These are phyloP conservation scores for Sicus ferrugineus DNA, from an alignment of 2,888 invertebrate genomes.

Conservation along the genomic window DNA sequence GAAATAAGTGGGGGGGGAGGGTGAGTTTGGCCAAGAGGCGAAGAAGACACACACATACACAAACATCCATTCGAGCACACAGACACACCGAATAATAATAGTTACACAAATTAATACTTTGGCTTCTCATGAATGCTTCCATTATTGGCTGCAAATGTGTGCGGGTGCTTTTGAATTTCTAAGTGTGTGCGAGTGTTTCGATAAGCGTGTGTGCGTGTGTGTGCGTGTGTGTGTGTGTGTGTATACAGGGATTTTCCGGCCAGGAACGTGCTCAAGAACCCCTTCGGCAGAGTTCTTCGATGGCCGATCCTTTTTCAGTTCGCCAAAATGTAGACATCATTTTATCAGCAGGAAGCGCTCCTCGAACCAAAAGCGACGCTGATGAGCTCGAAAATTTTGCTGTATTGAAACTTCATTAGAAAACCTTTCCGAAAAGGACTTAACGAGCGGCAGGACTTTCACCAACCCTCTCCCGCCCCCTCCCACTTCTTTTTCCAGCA, in stretches of 20 bases:
- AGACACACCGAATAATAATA: conserved; percentile 35
- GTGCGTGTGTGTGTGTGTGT: conserved; percentile 19
- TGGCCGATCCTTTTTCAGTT: conserved; percentile 24
- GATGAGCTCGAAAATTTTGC: conserved; percentile 21
- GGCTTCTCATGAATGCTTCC: conserved; percentile 37
- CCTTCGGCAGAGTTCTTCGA: conserved; percentile 38
- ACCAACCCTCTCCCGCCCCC: not conserved
- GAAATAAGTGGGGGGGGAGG: not conserved
- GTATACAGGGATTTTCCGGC: conserved; percentile 31
- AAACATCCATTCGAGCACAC: conserved; percentile 35
- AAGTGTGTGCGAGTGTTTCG: not conserved
- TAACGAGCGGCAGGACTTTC: not conserved
- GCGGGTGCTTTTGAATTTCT: not conserved
- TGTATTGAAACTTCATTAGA: conserved; percentile 31
- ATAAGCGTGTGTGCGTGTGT: conserved; percentile 11
- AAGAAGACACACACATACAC: conserved; percentile 35
- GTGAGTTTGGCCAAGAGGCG: conserved; percentile 30
- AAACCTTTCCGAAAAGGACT: too few relatives aligned
- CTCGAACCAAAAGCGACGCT: conserved; percentile 15
- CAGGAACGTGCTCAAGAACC: conserved; percentile 41
- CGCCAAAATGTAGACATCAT: conserved; percentile 26
- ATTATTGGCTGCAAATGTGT: conserved; percentile 31
- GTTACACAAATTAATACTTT: conserved; percentile 43
- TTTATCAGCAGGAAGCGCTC: conserved; percentile 35
- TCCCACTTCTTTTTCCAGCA: not conserved